Evolutionary conservation across 2,797 vertebrate species (phyloP).

Genomic region (Sebastes vulpes): DNA sequence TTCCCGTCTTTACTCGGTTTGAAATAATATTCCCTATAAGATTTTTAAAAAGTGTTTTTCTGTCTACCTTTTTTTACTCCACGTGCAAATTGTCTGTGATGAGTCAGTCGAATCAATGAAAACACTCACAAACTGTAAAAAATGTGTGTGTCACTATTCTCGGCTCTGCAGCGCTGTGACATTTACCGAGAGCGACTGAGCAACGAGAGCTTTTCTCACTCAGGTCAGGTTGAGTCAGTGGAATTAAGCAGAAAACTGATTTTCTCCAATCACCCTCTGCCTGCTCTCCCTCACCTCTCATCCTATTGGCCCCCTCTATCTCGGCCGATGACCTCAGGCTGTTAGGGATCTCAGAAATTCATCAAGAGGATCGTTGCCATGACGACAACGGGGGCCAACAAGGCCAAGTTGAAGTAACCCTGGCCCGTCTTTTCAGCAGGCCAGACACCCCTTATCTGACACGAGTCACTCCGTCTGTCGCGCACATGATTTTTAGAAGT

Average conservation of each 20-base stretch:
- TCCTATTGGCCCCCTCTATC: neutral
- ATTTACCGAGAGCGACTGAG: neutral
- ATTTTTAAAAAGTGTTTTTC: neutral
- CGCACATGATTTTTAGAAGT: neutral
- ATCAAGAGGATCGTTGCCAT: slow-evolving; percentile 29
- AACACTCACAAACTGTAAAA: neutral
- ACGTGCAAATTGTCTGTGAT: neutral
- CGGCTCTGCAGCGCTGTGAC: neutral
- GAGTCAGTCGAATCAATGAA: neutral
- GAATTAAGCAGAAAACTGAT: neutral
- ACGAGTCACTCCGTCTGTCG: neutral
- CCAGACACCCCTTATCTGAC: slow-evolving; percentile 44
- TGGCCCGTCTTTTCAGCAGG: slow-evolving; percentile 14
- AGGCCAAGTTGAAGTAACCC: slow-evolving; percentile 34
- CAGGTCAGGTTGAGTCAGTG: neutral
- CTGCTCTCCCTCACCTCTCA: neutral
- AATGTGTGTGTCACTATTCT: neutral
- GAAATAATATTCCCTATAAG: neutral
- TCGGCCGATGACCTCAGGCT: slow-evolving; percentile 46
- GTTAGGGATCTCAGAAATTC: slow-evolving; percentile 38
- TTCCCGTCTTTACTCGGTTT: too few relatives aligned
- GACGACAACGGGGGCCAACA: slow-evolving; percentile 10
- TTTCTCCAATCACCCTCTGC: neutral
- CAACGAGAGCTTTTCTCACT: neutral
- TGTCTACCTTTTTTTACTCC: neutral